phyloP scores from a whole-genome alignment of 2,113 vertebrate genomes.

The Salvator merianae region DNA sequence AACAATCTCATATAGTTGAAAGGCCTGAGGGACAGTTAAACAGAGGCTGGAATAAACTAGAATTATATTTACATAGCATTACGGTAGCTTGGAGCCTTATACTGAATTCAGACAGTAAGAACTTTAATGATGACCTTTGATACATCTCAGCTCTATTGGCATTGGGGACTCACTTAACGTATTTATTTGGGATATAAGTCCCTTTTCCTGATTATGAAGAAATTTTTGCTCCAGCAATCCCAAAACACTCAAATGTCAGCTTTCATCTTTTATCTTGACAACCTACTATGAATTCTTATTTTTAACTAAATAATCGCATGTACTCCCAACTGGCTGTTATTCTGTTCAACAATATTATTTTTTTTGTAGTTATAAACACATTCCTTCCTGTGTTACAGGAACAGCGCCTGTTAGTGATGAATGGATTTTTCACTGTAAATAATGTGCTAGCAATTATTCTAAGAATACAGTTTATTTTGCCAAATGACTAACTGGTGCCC shows the following conservation, averaged over 20 bases:
- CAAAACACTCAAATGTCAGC: neutral
- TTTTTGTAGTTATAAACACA: neutral
- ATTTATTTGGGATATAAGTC: neutral
- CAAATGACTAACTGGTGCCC: neutral
- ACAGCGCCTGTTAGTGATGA: neutral
- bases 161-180: neutral
- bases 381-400: neutral
- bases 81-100: neutral
- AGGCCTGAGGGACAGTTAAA: conserved; percentile 13
- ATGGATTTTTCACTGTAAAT: neutral
- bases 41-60: conserved; percentile 15
- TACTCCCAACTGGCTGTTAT: neutral
- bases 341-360: neutral
- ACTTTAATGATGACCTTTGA: neutral
- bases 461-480: neutral
- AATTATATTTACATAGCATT: conserved; percentile 29
- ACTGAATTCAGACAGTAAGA: conserved; percentile 7
- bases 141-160: neutral
- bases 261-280: neutral
- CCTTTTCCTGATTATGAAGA: conserved; percentile 3
- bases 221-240: neutral
- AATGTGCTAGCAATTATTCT: neutral
- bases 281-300: neutral
- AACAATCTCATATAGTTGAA: conserved; percentile 17
- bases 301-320: neutral